A percentile compares a stretch with the other conserved stretches of the same genome.
phyloP scores from a whole-genome alignment of 1,140 invertebrate species.

The Drosophila lowei region DNA sequence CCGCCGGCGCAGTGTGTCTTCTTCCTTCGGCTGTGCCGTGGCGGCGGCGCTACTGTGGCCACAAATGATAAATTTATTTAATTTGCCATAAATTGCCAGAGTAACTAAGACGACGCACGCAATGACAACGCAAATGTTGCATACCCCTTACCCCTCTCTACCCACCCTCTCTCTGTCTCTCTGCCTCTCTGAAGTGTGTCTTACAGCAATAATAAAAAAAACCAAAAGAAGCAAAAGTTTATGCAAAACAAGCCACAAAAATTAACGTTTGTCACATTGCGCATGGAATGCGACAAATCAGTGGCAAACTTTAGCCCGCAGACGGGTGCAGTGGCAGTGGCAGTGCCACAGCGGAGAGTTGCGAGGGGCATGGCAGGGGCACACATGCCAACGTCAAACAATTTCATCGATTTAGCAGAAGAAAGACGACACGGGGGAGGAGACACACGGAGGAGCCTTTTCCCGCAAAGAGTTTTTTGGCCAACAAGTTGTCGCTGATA shows the following conservation, averaged over 20 bases:
- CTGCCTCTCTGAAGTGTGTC: conserved; percentile 14
- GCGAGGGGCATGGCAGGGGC: conserved; percentile 3
- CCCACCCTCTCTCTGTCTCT: neutral
- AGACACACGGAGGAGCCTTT: too few relatives aligned
- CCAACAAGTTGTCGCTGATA: conserved; percentile 69
- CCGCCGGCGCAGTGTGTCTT: too few relatives aligned
- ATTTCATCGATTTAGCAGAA: conserved; percentile 70
- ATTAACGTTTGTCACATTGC: conserved; percentile 81
- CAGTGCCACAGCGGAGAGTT: neutral
- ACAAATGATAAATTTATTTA: conserved; percentile 81
- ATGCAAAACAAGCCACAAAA: conserved; percentile 81
- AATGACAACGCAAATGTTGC: conserved; percentile 48
- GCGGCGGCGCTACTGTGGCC: conserved; percentile 8
- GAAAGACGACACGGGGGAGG: too few relatives aligned
- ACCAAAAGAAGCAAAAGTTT: conserved; percentile 48
- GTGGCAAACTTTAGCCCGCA: conserved; percentile 57
- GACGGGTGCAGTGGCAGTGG: conserved; percentile 29
- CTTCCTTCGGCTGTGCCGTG: neutral
- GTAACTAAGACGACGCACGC: conserved; percentile 79
- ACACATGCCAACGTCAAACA: conserved; percentile 62
- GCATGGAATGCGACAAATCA: conserved; percentile 80
- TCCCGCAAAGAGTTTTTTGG: conserved; percentile 20
- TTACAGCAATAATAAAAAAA: conserved; percentile 19
- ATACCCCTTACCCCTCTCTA: neutral
- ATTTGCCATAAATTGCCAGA: conserved; percentile 79